Evolutionary conservation across 2,113 vertebrate species (phyloP), one percentile per base, ranked within the genome.

Genomic region (Hiodon alosoides): DNA sequence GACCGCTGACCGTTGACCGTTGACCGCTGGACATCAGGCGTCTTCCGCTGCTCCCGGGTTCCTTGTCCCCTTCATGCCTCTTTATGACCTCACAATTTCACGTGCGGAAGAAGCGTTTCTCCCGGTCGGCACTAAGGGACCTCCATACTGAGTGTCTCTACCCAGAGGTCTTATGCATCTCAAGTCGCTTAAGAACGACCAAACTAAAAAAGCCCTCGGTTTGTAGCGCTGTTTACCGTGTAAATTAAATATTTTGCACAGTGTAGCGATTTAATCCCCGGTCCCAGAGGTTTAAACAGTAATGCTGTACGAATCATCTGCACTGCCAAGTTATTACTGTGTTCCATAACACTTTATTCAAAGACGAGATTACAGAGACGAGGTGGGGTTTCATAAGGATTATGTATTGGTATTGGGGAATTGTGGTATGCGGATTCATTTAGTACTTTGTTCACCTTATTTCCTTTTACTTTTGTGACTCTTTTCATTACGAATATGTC

Each of bases 241-340:
- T 74, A 78, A 79, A 31, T 67, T 74, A 78, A 79, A 31, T 31
- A 31, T 81, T 79, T 74, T 52, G 46, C 55, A 57, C 67, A 47
- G 57, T 10, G 7, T 8, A 53, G 62, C 75, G 76, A 31, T 6
- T 74, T 55, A 58, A 51, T 57, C 31, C 5, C 31, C 66, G 79
- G 76, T 83, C 79, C 65, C 57, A 66, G 74, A 11, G 64, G 77
- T 73, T 71, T 76, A 76, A 79, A 83, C 72, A 59, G 74, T 58
- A 58, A 79, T 74, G 74, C 77, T 74, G 85, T 83, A 88, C 79
- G 79, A 87, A 85, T 83, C 84, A 86, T 85, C 79, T 72, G 72
- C 66, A 64, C 78, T 10, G 53, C 69, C 73, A 70, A 73, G 78
- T 80, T 86, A 86, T 84, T 87, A 88, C 87, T 84, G 80, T 82